Conservation (phyloP, 2,113 vertebrate genomes). For the Rhynchomys soricoides region DNA sequence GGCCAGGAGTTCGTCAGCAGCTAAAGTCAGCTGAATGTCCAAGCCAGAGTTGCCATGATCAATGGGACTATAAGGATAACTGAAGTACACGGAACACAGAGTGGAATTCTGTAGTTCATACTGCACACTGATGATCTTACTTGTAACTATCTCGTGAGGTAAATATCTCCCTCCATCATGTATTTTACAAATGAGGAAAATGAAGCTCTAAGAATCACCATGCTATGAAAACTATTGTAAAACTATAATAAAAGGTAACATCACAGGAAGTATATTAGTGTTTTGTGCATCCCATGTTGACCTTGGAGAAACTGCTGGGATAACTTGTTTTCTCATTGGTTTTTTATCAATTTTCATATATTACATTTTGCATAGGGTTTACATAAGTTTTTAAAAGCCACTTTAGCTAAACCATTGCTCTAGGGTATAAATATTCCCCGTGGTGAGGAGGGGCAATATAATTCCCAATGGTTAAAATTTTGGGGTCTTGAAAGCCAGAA, state of each 20-base stretch:
- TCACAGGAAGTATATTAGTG: not conserved
- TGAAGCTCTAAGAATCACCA: not conserved
- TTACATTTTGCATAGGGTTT: constrained; percentile 44
- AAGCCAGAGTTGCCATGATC: constrained; percentile 68
- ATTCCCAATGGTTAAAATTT: not conserved
- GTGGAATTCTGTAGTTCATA: not conserved
- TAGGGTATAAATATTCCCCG: not conserved
- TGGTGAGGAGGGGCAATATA: not conserved
- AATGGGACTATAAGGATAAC: constrained; percentile 65
- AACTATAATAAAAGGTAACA: constrained; percentile 24
- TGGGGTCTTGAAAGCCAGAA: constrained; percentile 1
- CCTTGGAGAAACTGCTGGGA: not conserved
- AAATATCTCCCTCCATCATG: not conserved
- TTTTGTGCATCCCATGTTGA: not conserved
- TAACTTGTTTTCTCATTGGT: constrained; percentile 20
- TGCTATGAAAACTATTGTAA: not conserved
- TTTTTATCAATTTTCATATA: constrained; percentile 39
- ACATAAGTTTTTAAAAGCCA: not conserved
- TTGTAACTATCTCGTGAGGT: not conserved
- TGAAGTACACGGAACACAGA: not conserved
- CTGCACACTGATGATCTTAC: not conserved
- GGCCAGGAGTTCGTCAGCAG: constrained; percentile 68
- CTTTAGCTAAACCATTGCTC: not conserved
- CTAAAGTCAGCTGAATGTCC: constrained; percentile 68
- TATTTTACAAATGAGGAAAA: constrained; percentile 27